These are phyloP conservation scores for Oxygymnocypris stewartii DNA, from an alignment of 2,113 vertebrate species.

Conservation along the genomic window DNA sequence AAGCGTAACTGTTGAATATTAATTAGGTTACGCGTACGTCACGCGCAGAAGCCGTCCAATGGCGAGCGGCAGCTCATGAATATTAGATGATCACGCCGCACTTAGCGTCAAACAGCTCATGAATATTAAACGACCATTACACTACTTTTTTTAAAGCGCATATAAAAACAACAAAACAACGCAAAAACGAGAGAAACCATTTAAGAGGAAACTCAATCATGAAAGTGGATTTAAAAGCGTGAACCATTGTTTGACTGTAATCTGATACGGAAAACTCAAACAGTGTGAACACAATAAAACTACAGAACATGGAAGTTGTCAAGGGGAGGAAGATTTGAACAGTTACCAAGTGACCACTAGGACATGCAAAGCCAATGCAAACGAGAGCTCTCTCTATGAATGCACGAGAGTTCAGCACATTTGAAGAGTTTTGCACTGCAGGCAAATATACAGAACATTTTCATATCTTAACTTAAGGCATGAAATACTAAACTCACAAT, in stretches of 20 bases:
- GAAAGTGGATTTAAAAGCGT: not conserved
- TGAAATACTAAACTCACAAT: not conserved
- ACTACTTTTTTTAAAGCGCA: not conserved
- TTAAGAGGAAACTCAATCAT: not conserved
- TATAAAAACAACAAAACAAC: not conserved
- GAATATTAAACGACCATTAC: not conserved
- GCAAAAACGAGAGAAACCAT: not conserved
- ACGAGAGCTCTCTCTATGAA: slow-evolving; percentile 13
- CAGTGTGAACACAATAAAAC: not conserved
- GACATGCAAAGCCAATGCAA: slow-evolving; percentile 21
- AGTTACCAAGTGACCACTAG: not conserved
- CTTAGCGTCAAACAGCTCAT: not conserved
- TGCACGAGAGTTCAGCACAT: not conserved
- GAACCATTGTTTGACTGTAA: not conserved
- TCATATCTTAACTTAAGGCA: not conserved
- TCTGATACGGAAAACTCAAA: not conserved
- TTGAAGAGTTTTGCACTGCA: not conserved
- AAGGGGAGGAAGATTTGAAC: not conserved
- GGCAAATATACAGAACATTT: not conserved
- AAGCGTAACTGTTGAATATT: slow-evolving; percentile 14
- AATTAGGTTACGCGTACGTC: not conserved
- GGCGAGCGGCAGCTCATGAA: not conserved
- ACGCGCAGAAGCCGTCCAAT: not conserved
- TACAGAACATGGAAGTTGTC: not conserved
- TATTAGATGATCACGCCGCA: not conserved